These are phyloP conservation scores for Montipora sp. DNA, from an alignment of 64 coral and sea anemone genomes.

Conservation along the genomic window DNA sequence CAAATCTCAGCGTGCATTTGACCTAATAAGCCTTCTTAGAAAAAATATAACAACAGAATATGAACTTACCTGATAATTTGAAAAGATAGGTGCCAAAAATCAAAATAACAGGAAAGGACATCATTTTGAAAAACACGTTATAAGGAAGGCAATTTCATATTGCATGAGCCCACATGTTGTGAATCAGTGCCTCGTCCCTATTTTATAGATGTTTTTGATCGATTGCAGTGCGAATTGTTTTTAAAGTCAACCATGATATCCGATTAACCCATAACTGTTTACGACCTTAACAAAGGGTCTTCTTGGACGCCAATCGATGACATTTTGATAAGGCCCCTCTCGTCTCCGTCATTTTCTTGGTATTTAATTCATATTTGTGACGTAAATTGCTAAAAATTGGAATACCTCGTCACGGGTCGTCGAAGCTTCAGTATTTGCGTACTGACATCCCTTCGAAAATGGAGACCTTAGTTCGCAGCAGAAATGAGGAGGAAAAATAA, in stretches of 20 bases:
- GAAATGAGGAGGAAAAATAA: no score
- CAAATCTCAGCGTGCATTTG: neutral
- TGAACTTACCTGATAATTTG: neutral
- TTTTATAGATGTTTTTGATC: neutral
- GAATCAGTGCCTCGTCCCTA: neutral
- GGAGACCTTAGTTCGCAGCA: no score
- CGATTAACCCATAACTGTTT: neutral
- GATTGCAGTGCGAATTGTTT: neutral
- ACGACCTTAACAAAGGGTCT: neutral
- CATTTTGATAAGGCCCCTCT: neutral
- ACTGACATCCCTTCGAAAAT: neutral
- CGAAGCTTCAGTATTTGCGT: neutral
- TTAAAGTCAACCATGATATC: neutral
- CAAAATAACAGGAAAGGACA: neutral
- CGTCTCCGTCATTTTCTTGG: neutral
- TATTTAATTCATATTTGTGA: neutral
- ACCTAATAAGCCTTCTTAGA: neutral
- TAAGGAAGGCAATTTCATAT: neutral
- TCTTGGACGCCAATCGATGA: neutral
- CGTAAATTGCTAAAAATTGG: neutral
- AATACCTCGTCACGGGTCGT: constrained; percentile 18
- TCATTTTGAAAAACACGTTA: neutral
- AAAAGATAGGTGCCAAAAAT: neutral
- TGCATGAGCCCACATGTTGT: neutral
- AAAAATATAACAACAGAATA: neutral